Evolutionary conservation across 2,113 vertebrate species (phyloP), one percentile per base, ranked within the genome.

Genomic region (Varanus salvator): DNA sequence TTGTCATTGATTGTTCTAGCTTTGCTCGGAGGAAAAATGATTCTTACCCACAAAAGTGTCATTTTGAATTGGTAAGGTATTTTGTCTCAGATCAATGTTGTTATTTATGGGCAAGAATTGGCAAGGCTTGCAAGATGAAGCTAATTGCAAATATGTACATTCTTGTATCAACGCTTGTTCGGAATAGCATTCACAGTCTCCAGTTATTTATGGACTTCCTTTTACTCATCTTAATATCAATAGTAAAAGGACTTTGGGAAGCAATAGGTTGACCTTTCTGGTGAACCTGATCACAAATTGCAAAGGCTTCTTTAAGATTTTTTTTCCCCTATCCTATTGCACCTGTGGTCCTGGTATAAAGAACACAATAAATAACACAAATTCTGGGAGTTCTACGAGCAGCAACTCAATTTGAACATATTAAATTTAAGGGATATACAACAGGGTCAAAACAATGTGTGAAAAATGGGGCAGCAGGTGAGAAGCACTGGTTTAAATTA

Each of bases 81-180:
- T 54, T 76, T 2, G 57, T 48, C 83, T 76, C 44, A 52, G 8
- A 8, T 21, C 11, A 84, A 23, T 25, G 0, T 50, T 88, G 48
- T n/a, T 69, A 3, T 66, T 86, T 92, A 83, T 80, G 11, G 34
- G 9, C 19, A 75, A 84, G 48, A 34, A 31, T 11, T 86, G 23
- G 7, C 90, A 60, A 85, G 82, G 38, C 44, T 68, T 75, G 1
- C 50, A 84, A n/a, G 68, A 34, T 12, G 9, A 86, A 5, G 83
- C 74, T 23, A 48, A 15, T 3, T 82, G 86, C n/a, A 92, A 92
- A 93, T 68, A 1, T 48, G 8, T 83, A 48, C 82, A 29, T 72
- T 54, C 21, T 81, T 87, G 44, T 74, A 77, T 44, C 83, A 83
- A 92, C 85, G 89, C 83, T 76, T 94, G 38, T 86, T 89, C 68